Evolutionary conservation across 1,140 invertebrate genomes (phyloP), one percentile per base, ranked within the genome.

Genomic region (Macrosteles quadrilineatus): DNA sequence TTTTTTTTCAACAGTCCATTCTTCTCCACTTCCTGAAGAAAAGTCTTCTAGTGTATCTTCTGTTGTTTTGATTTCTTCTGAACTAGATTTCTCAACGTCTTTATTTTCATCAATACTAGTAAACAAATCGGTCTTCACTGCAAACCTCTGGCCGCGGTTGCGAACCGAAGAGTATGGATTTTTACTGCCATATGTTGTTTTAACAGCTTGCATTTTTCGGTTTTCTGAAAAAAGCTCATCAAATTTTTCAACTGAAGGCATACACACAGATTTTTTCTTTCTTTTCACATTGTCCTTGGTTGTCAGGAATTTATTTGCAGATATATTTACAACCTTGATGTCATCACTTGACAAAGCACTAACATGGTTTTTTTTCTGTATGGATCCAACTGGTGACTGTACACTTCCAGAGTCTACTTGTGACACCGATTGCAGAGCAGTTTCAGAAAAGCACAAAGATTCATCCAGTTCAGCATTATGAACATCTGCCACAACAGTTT

Each of bases 21-120:
- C 55, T 23, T 59, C 55, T 59, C 55, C 55, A 59, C 55, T 59
- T 59, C 55, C 55, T 59, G 55, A 59, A 59, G 55, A 59, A 59
- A 59, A 59, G n/a, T 59, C 55, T 59, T 59, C 55, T 2, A 59
- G n/a, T 9, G 55, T 21, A 9, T 59, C 23, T n/a, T 29, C 23
- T 11, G 55, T 27, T n/a, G n/a, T n/a, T n/a, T n/a, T n/a, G 6
- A 21, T 3, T 11, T 59, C 55, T 14, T 59, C 6, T 29, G 2
- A 9, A 29, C 27, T 25, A 59, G 27, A 59, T 6, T 27, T 23
- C 25, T 25, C 12, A 11, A 27, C n/a, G 6, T n/a, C n/a, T n/a
- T 29, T 59, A 23, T 6, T 25, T 59, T 59, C 32, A 36, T 36
- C 32, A 36, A 36, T 36, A 36, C 32, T 36, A 6, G 4, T 36